phyloP scores from a whole-genome alignment of 2,797 vertebrate genomes.

The Paramormyrops hopkinsi region DNA sequence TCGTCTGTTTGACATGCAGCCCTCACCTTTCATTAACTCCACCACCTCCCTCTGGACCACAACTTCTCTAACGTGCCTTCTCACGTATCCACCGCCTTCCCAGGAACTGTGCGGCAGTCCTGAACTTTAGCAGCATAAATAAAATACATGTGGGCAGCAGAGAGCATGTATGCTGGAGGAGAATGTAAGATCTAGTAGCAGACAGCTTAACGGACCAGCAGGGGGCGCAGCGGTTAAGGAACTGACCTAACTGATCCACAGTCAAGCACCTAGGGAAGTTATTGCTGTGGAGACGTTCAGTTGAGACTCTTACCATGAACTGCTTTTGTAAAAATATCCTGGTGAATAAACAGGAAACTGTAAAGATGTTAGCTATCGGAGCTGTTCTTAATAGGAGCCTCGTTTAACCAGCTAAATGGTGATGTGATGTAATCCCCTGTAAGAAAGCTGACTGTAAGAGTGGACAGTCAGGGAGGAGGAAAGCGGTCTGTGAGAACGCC shows the following conservation, averaged over 20 bases:
- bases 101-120: background rate
- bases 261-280: background rate
- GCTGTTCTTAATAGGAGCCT: background rate
- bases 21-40: slow-evolving; percentile 23
- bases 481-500: background rate
- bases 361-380: background rate
- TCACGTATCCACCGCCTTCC: background rate
- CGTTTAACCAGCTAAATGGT: background rate
- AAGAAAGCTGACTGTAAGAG: background rate
- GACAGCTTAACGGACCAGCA: background rate
- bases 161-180: background rate
- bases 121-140: background rate
- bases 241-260: background rate
- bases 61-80: background rate
- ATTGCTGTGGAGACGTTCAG: background rate
- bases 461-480: slow-evolving; percentile 3
- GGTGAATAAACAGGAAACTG: background rate
- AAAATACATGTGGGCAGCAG: background rate
- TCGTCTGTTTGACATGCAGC: slow-evolving; percentile 8
- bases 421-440: slow-evolving; percentile 14
- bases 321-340: background rate
- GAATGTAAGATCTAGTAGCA: background rate
- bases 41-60: background rate
- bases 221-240: background rate
- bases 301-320: background rate